Base-by-base conservation (phyloP, 1,140 invertebrate species). In the Drosophila pseudoananassae region DNA sequence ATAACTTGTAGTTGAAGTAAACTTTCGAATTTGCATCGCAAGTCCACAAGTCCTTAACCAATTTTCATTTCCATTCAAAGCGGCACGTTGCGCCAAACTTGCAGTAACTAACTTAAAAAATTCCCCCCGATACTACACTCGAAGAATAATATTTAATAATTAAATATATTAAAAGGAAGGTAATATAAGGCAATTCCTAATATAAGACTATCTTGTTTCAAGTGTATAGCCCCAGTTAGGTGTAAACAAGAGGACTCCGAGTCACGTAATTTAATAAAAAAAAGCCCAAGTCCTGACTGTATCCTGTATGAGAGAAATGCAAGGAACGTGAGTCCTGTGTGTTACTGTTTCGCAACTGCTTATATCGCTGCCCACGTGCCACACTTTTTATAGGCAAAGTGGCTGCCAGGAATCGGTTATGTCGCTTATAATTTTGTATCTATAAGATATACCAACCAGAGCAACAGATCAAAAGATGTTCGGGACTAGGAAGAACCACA, bases 181-280 rank as follows among this genome's bases (percentile, higher is more conserved):
- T n/a, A n/a, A n/a, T n/a, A n/a, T n/a, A n/a, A n/a, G n/a, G n/a
- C n/a, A n/a, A n/a, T n/a, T n/a, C 6, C 25, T 20, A 3, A 20
- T 20, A 20, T 3, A 20, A 20, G 20, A 20, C 20, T 20, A 20
- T 20, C 20, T 20, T 3, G 20, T 20, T 43, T 43, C 8, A 17
- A 49, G 55, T 53, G 38, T 56, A 45, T 15, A 7, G 14, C 4
- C 14, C 6, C 1, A 9, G 17, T 17, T 23, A 46, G 25, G 20
- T 36, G 57, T n/a, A 17, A 45, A 55, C 14, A 53, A 27, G 17
- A 56, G 17, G 57, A 61, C 46, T 36, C 33, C 29, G 56, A 76
- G 47, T 69, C 79, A 83, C 80, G 80, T 83, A 84, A 83, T 83
- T 83, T 79, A 79, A 83, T 83, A 84, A 83, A 84, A 83, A 84